Conservation (phyloP, 2,113 vertebrate genomes). For the Chelonoidis abingdonii region DNA sequence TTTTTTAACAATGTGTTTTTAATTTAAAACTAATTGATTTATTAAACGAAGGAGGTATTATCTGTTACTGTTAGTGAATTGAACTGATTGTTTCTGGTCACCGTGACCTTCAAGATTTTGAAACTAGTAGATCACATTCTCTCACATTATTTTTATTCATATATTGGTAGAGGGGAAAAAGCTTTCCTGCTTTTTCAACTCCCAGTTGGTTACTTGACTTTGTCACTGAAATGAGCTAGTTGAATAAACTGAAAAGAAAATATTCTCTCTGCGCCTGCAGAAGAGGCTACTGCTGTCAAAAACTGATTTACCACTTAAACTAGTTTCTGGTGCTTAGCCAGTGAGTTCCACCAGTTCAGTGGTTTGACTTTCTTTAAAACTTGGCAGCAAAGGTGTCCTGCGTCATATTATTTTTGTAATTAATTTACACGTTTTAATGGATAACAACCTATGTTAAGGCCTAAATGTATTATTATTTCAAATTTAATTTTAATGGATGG, state of each 20-base stretch:
- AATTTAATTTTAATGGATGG: not conserved
- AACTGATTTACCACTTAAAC: not conserved
- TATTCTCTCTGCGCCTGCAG: not conserved
- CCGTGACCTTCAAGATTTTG: not conserved
- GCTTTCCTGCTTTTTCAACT: not conserved
- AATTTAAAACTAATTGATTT: not conserved
- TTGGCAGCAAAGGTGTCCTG: not conserved
- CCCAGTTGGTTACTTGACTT: not conserved
- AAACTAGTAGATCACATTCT: not conserved
- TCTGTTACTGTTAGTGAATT: not conserved
- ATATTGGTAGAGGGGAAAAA: not conserved
- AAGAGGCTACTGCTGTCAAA: not conserved
- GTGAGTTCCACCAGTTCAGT: not conserved
- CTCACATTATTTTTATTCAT: not conserved
- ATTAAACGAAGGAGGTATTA: not conserved
- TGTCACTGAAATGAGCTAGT: not conserved
- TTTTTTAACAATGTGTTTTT: not conserved
- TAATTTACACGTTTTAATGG: not conserved
- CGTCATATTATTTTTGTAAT: not conserved
- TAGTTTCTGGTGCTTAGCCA: not conserved
- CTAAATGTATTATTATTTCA: not conserved
- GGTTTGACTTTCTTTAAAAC: not conserved
- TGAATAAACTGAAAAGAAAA: not conserved
- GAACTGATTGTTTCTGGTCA: not conserved
- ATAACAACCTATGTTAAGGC: not conserved